Conservation (phyloP, 2,797 vertebrate species). For the Melanotaenia parkinsoni region DNA sequence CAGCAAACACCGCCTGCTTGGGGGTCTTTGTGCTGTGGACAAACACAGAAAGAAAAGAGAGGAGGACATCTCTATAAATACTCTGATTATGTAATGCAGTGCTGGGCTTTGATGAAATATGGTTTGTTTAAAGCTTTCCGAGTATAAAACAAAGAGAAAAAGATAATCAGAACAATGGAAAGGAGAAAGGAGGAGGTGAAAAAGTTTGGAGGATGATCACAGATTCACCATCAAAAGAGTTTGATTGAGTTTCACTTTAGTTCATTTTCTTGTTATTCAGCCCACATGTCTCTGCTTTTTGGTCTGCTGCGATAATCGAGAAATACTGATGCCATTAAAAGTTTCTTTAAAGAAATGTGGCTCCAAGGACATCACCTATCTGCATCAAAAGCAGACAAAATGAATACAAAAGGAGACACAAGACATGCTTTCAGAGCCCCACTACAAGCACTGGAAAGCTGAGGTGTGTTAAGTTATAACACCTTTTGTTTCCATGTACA, state of each 20-base stretch:
- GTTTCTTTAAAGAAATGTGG: conserved; percentile 4
- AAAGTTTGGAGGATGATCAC: conserved; percentile 17
- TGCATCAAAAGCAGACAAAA: conserved; percentile 3
- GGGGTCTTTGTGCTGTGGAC: conserved; percentile 89
- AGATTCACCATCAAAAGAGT: conserved; percentile 23
- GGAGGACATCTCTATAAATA: neutral
- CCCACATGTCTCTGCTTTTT: conserved; percentile 6
- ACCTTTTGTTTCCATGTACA: neutral
- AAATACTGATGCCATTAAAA: conserved; percentile 33
- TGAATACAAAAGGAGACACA: neutral
- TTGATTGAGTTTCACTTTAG: conserved; percentile 34
- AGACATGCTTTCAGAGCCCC: neutral
- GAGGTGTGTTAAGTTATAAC: no score
- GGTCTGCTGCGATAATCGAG: conserved; percentile 29
- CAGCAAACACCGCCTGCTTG: conserved; percentile 92
- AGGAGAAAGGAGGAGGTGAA: conserved; percentile 5
- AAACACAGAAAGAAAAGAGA: conserved; percentile 31
- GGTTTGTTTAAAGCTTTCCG: neutral
- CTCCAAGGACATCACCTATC: conserved; percentile 34
- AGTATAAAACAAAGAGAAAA: neutral
- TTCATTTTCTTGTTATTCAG: conserved; percentile 32
- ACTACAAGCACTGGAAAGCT: neutral
- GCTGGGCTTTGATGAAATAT: neutral
- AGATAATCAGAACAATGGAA: neutral
- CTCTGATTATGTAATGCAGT: conserved; percentile 9